Conservation (phyloP, 2,888 invertebrate species). For the Lasioglossum vierecki region DNA sequence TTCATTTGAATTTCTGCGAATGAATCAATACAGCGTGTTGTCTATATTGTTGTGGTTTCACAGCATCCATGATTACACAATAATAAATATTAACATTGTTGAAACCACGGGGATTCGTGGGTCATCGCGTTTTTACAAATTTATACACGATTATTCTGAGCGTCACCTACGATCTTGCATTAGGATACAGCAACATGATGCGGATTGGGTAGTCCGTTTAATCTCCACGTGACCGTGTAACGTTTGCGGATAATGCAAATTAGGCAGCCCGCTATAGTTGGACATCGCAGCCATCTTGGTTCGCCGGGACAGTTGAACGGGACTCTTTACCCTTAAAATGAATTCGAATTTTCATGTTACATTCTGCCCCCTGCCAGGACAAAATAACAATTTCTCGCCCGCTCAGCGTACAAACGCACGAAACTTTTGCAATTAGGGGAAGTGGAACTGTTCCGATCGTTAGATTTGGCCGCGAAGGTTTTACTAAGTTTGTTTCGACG, state of each 20-base stretch:
- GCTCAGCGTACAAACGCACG: neutral
- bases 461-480: conserved; percentile 1
- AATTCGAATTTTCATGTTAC: neutral
- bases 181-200: neutral
- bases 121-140: neutral
- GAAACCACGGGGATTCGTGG: neutral
- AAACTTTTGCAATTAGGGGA: conserved; percentile 42
- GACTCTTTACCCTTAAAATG: neutral
- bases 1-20: neutral
- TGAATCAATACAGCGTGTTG: neutral
- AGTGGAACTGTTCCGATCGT: conserved; percentile 14
- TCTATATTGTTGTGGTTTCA: neutral
- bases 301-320: no score
- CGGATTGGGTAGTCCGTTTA: conserved; percentile 19
- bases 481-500: neutral
- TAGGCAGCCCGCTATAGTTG: neutral
- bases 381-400: neutral
- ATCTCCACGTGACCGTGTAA: conserved; percentile 24
- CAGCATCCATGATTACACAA: neutral
- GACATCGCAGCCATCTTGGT: neutral
- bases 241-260: conserved; percentile 41
- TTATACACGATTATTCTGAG: neutral
- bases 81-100: neutral
- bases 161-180: neutral
- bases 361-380: neutral